These are phyloP conservation scores for Microchrysa polita DNA, from an alignment of 2,888 invertebrate genomes.

Conservation along the genomic window DNA sequence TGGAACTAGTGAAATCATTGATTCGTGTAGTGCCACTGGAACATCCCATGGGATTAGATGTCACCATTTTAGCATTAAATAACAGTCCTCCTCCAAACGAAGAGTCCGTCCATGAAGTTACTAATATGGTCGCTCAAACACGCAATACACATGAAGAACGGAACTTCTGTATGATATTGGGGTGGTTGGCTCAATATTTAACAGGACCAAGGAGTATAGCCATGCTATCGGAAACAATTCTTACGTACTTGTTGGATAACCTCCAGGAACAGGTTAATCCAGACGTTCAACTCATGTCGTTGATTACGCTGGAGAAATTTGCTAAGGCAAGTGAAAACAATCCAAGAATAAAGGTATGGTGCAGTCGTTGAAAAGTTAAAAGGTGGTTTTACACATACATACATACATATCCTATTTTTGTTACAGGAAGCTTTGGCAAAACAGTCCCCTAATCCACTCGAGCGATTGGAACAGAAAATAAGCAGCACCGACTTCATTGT, in stretches of 20 bases:
- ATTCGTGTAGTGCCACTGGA: slow-evolving; percentile 76
- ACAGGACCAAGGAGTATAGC: slow-evolving; percentile 88
- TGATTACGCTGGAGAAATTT: slow-evolving; percentile 92
- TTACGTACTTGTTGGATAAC: slow-evolving; percentile 84
- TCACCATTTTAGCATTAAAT: slow-evolving; percentile 87
- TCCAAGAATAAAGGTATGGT: slow-evolving; percentile 70
- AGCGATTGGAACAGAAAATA: slow-evolving; percentile 75
- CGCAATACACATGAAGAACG: slow-evolving; percentile 72
- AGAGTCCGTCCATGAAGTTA: slow-evolving; percentile 73
- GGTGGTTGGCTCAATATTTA: slow-evolving; percentile 91
- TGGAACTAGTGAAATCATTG: slow-evolving; percentile 81
- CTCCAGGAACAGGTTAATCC: slow-evolving; percentile 75
- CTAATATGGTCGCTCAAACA: slow-evolving; percentile 68
- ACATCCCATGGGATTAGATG: slow-evolving; percentile 88
- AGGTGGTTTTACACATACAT: background rate
- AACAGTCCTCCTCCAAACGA: slow-evolving; percentile 90
- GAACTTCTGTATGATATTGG: slow-evolving; percentile 88
- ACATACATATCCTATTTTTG: background rate
- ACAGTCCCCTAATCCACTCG: slow-evolving; percentile 73
- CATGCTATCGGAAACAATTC: slow-evolving; percentile 78
- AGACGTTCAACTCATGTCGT: slow-evolving; percentile 83
- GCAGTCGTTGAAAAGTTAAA: background rate
- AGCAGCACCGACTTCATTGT: slow-evolving; percentile 72
- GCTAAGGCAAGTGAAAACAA: slow-evolving; percentile 93
- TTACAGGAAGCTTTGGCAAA: slow-evolving; percentile 68